These are phyloP conservation scores for Meles meles DNA, from an alignment of 2,113 vertebrate species.

Conservation along the genomic window DNA sequence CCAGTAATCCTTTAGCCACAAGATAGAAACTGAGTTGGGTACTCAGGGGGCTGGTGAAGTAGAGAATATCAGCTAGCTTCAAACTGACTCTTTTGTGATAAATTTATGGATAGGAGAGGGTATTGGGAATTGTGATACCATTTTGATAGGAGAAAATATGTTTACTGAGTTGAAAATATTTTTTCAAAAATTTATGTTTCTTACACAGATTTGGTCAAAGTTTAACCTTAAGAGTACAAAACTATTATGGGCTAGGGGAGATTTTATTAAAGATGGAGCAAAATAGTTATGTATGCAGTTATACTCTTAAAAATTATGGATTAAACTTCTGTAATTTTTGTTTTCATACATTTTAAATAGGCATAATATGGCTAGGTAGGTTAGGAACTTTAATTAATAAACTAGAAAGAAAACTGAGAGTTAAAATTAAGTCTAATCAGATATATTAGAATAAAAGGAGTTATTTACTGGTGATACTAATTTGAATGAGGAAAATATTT, in stretches of 20 bases:
- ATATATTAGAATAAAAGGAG: not conserved
- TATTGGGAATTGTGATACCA: not conserved
- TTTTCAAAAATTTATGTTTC: not conserved
- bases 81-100: not conserved
- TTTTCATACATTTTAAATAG: not conserved
- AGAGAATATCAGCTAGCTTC: not conserved
- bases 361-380: not conserved
- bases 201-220: not conserved
- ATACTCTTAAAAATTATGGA: not conserved
- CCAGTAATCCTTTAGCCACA: not conserved
- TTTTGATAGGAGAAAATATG: not conserved
- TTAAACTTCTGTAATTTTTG: not conserved
- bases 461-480: constrained; percentile 8
- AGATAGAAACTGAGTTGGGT: not conserved
- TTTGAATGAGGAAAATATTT: constrained; percentile 19
- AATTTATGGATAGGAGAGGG: not conserved
- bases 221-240: not conserved
- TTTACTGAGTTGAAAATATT: not conserved
- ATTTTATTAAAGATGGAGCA: not conserved
- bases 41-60: not conserved
- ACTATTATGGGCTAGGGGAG: not conserved
- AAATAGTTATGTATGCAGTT: not conserved
- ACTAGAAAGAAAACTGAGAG: not conserved
- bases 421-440: not conserved
- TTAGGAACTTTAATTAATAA: not conserved